phyloP scores from a whole-genome alignment of 2,113 vertebrate species.

The Grantiella picta region DNA sequence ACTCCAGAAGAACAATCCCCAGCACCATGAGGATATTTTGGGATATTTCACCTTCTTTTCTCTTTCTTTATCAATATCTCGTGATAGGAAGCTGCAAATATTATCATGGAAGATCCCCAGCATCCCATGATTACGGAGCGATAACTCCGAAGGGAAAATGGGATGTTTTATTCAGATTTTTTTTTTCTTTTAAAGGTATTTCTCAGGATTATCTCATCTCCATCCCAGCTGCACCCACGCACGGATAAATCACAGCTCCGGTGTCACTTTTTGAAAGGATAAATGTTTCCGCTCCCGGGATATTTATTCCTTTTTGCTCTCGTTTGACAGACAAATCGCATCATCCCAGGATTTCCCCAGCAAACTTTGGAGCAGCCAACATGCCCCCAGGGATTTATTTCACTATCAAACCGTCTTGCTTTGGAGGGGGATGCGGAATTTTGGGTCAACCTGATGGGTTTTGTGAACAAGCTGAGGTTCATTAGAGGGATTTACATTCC shows the following conservation, averaged over 20 bases:
- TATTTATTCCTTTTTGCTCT: slow-evolving; percentile 59
- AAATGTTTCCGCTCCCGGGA: slow-evolving; percentile 34
- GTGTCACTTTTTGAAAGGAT: slow-evolving; percentile 53
- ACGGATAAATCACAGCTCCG: slow-evolving; percentile 41
- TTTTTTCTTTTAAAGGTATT: neutral
- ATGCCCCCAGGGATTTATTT: slow-evolving; percentile 26
- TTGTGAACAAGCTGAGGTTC: neutral
- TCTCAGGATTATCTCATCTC: slow-evolving; percentile 3
- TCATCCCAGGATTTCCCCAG: neutral
- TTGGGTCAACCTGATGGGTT: neutral
- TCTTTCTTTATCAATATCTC: neutral
- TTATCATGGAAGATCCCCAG: neutral
- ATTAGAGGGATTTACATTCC: neutral
- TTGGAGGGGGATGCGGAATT: neutral
- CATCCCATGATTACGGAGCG: rapidly evolving
- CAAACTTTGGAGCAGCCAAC: slow-evolving; percentile 33
- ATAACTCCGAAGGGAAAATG: neutral
- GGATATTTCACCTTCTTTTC: neutral
- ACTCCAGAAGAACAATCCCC: neutral
- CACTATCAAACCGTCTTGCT: neutral
- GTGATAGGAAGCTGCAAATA: neutral
- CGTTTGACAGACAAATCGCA: slow-evolving; percentile 43
- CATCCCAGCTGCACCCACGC: neutral
- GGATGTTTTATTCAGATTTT: neutral
- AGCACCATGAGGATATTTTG: rapidly evolving